A percentile compares a stretch with the other conserved stretches of the same genome.
Conservation (phyloP, 2,797 vertebrate species). For the Coendou prehensilis region DNA sequence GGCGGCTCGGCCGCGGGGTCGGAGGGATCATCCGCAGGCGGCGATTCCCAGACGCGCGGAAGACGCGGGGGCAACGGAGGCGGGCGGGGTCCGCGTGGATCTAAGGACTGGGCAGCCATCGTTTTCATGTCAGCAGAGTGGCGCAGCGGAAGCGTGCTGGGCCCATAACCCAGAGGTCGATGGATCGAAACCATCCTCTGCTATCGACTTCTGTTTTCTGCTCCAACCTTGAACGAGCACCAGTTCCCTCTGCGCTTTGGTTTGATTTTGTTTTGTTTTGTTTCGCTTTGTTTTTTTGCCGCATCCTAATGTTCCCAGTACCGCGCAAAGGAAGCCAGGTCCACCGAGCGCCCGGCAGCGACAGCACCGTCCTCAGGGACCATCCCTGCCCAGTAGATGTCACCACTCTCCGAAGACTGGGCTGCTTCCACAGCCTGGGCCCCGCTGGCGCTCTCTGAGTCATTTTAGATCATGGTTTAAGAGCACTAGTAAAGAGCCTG, state of each 20-base stretch:
- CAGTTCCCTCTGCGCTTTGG: accelerated
- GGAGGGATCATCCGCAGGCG: not conserved
- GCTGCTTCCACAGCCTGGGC: not conserved
- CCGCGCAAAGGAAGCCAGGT: not conserved
- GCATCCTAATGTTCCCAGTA: not conserved
- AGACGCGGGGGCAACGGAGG: accelerated
- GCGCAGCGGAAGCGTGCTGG: not conserved
- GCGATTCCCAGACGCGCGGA: not conserved
- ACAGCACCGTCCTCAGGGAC: not conserved
- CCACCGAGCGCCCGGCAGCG: not conserved
- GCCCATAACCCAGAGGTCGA: not conserved
- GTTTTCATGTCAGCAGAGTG: accelerated
- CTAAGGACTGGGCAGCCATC: accelerated
- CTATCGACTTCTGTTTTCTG: accelerated
- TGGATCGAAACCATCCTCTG: not conserved
- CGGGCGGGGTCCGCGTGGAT: not conserved
- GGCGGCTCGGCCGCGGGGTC: no score
- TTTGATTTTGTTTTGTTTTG: no score
- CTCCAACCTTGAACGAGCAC: not conserved
- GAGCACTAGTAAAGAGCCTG: accelerated
- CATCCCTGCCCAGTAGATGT: not conserved
- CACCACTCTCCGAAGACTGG: not conserved
- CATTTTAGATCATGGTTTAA: not conserved
- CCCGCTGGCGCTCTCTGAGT: not conserved
- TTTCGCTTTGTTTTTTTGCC: not conserved